Percentiles rank a stretch among this genome's conserved stretches.
phyloP scores from a whole-genome alignment of 1,140 invertebrate species.

The Scylla paramamosain region DNA sequence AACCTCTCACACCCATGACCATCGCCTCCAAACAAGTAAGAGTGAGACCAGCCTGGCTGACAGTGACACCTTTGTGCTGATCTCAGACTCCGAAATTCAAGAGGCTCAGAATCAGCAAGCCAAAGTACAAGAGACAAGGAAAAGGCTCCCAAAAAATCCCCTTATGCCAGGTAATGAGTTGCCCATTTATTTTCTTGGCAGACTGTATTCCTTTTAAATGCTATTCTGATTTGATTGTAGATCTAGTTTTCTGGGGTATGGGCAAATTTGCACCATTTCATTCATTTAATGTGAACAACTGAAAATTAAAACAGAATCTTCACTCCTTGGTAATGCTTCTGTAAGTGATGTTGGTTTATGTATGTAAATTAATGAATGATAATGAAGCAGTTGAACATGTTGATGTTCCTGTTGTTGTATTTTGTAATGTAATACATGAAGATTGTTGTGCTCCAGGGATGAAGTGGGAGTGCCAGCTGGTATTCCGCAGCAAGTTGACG shows the following conservation, averaged over 20 bases:
- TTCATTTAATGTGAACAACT: neutral
- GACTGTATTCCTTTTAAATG: neutral
- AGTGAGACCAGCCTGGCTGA: conserved; percentile 91
- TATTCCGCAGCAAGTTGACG: conserved; percentile 97
- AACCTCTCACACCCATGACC: conserved; percentile 70
- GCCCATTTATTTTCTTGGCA: neutral
- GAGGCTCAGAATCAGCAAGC: conserved; percentile 76
- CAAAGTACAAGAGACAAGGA: conserved; percentile 75
- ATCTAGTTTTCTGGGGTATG: neutral
- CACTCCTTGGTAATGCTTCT: neutral
- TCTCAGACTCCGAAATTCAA: conserved; percentile 84
- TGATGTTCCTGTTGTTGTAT: too few relatives aligned
- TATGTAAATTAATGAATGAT: neutral
- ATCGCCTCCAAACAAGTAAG: conserved; percentile 84
- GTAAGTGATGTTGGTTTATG: neutral
- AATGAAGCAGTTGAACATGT: neutral
- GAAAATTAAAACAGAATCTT: neutral
- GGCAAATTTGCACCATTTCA: neutral
- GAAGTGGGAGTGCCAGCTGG: conserved; percentile 94
- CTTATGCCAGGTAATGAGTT: conserved; percentile 69
- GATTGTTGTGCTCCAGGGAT: conserved; percentile 83
- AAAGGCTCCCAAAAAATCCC: conserved; percentile 64
- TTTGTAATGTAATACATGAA: too few relatives aligned
- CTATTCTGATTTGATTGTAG: neutral
- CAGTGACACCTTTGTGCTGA: conserved; percentile 92